These are phyloP conservation scores for Neoitamus cyanurus DNA, from an alignment of 2,888 invertebrate species.

Conservation along the genomic window DNA sequence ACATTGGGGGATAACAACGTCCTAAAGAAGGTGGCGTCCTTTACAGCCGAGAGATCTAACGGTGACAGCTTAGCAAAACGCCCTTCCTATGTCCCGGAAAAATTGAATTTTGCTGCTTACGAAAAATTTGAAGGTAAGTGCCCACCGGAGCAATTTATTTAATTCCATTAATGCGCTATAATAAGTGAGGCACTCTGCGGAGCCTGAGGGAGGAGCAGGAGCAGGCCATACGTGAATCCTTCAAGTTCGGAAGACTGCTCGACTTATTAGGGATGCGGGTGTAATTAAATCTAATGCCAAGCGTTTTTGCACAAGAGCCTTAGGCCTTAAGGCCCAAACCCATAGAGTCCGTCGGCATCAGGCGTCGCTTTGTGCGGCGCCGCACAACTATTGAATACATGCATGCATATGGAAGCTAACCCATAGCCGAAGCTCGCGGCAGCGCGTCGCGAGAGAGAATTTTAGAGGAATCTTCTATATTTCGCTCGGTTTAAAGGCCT, in stretches of 20 bases:
- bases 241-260: background rate
- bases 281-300: slow-evolving; percentile 15
- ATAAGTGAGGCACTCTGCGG: background rate
- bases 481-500: no score
- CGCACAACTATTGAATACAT: no score
- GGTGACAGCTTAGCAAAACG: slow-evolving; percentile 67
- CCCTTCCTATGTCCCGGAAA: slow-evolving; percentile 85
- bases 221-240: background rate
- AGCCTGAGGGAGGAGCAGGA: background rate
- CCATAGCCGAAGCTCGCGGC: no score
- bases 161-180: slow-evolving; percentile 33
- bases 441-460: no score
- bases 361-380: no score
- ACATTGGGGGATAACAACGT: slow-evolving; percentile 73
- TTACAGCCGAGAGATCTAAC: slow-evolving; percentile 77
- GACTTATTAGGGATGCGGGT: background rate
- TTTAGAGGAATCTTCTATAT: no score
- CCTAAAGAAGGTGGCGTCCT: slow-evolving; percentile 84
- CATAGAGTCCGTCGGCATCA: no score
- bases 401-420: no score
- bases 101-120: slow-evolving; percentile 85
- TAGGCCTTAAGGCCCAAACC: no score
- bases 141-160: slow-evolving; percentile 28
- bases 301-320: background rate
- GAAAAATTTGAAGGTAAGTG: slow-evolving; percentile 92